These are phyloP conservation scores for Drosophila tani DNA, from an alignment of 1,140 invertebrate genomes.

Conservation along the genomic window DNA sequence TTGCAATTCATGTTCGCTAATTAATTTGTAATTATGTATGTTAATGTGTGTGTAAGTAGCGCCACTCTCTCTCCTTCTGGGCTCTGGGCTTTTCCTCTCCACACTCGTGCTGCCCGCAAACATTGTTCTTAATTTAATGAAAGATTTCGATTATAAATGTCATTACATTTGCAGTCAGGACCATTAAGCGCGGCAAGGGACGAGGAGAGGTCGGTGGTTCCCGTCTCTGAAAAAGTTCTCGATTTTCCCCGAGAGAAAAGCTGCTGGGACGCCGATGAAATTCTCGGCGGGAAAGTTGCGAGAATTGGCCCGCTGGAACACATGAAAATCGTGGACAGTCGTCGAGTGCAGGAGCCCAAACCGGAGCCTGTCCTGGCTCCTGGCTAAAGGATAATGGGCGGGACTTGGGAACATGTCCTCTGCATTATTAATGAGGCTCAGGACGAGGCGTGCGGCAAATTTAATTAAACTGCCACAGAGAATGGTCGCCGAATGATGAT, in stretches of 20 bases:
- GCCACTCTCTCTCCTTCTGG: background rate
- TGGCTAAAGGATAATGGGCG: conserved; percentile 37
- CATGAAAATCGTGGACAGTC: conserved; percentile 13
- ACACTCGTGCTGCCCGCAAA: conserved; percentile 51
- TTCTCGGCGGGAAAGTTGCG: conserved; percentile 18
- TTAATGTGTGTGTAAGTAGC: conserved; percentile 67
- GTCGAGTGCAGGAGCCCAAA: background rate
- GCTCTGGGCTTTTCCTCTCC: background rate
- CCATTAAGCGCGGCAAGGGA: conserved; percentile 14
- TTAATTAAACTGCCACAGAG: conserved; percentile 69
- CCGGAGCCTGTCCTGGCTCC: background rate
- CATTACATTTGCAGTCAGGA: conserved; percentile 63
- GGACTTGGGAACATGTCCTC: conserved; percentile 42
- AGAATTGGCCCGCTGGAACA: conserved; percentile 25
- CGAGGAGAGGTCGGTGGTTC: background rate
- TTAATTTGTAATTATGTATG: conserved; percentile 83
- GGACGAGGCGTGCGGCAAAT: conserved; percentile 52
- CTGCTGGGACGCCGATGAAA: background rate
- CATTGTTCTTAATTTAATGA: conserved; percentile 81
- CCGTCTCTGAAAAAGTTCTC: conserved; percentile 1
- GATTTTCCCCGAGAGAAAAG: background rate
- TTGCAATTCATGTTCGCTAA: conserved; percentile 79
- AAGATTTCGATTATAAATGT: conserved; percentile 81
- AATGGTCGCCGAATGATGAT: conserved; percentile 44
- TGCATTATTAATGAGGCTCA: conserved; percentile 74